A percentile compares a stretch with the other conserved stretches of the same genome.
Conservation (phyloP, 2,888 invertebrate species). For the Drosophila maculinotata region DNA sequence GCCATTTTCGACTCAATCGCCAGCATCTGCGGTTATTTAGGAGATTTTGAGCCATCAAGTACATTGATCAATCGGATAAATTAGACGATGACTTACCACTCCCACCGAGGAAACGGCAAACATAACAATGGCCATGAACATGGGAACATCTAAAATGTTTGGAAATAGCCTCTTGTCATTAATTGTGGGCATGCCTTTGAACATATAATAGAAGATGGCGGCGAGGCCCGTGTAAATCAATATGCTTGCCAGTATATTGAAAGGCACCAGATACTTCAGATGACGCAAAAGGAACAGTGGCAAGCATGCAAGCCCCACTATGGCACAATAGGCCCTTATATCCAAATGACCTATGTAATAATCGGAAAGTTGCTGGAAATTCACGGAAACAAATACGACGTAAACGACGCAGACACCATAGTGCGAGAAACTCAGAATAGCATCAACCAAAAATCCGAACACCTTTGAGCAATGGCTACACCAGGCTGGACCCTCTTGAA, state of each 20-base stretch:
- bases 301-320: slow-evolving; percentile 88
- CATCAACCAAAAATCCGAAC: slow-evolving; percentile 87
- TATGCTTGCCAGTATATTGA: slow-evolving; percentile 95
- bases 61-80: neutral
- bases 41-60: no score
- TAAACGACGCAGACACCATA: slow-evolving; percentile 98
- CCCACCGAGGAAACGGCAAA: slow-evolving; percentile 94
- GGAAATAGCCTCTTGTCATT: slow-evolving; percentile 83
- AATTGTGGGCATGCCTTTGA: slow-evolving; percentile 87
- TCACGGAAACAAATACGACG: slow-evolving; percentile 94
- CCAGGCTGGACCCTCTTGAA: slow-evolving; percentile 42
- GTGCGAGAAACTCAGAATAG: slow-evolving; percentile 93
- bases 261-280: slow-evolving; percentile 93
- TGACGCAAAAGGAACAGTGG: slow-evolving; percentile 89
- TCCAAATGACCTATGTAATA: slow-evolving; percentile 83
- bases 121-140: slow-evolving; percentile 95
- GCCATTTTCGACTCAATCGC: slow-evolving; percentile 98
- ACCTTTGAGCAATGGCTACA: neutral
- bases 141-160: slow-evolving; percentile 87
- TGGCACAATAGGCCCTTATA: slow-evolving; percentile 84
- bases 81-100: slow-evolving; percentile 87
- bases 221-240: slow-evolving; percentile 92
- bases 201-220: slow-evolving; percentile 89
- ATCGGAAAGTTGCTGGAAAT: slow-evolving; percentile 90
- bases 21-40: slow-evolving; percentile 91